Evolutionary conservation across 1,140 invertebrate genomes (phyloP).

Genomic region (Ptiloglossa arizonensis): DNA sequence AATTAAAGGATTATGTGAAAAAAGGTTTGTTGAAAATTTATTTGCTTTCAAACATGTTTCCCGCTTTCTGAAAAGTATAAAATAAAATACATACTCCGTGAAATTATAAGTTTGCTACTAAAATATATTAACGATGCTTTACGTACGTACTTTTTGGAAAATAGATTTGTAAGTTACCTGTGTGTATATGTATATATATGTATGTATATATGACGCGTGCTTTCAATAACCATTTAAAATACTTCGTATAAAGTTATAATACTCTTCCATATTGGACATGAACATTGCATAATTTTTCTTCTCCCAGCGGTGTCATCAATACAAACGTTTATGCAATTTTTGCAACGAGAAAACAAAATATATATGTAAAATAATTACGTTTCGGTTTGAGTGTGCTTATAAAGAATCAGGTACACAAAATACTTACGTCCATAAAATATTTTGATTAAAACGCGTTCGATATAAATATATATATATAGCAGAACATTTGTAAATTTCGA

Average conservation of each 20-base stretch:
- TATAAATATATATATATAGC: too few species aligned
- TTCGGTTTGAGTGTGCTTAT: not conserved
- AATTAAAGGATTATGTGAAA: not conserved
- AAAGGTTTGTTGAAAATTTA: conserved; percentile 19
- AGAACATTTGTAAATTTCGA: not conserved
- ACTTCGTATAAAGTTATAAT: not conserved
- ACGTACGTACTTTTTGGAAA: not conserved
- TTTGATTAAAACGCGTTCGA: not conserved
- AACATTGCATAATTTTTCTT: not conserved
- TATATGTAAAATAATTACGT: not conserved
- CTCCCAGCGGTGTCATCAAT: not conserved
- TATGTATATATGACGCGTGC: not conserved
- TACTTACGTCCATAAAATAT: not conserved
- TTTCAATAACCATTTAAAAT: not conserved
- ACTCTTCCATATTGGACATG: not conserved
- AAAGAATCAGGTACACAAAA: not conserved
- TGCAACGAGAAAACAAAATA: not conserved
- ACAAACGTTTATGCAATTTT: conserved; percentile 49
- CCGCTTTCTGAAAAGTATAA: not conserved
- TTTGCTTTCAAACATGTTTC: not conserved
- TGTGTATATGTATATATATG: not conserved
- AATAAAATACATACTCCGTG: not conserved
- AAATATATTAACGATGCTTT: not conserved
- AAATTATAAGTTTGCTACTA: not conserved
- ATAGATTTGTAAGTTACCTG: not conserved